These are phyloP conservation scores for Ptilorrhoa leucosticta DNA, from an alignment of 2,113 vertebrate species.

Conservation along the genomic window DNA sequence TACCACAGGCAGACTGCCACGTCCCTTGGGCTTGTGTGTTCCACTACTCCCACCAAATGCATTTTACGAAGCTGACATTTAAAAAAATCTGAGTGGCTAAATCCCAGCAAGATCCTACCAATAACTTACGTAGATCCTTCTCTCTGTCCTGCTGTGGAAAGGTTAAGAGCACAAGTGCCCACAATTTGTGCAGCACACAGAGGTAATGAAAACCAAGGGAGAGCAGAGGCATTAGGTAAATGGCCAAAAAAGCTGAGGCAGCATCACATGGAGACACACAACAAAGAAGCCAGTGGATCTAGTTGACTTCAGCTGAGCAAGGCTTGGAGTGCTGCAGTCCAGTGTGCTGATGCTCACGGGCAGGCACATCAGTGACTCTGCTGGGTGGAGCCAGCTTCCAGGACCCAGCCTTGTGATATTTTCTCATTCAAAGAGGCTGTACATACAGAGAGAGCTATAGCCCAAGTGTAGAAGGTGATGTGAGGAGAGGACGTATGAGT, in stretches of 20 bases:
- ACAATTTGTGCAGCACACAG: neutral
- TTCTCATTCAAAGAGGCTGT: neutral
- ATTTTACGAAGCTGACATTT: neutral
- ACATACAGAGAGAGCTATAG: neutral
- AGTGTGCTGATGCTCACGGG: fast-evolving
- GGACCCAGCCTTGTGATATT: neutral
- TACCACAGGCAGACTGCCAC: neutral
- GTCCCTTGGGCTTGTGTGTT: neutral
- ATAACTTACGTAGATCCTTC: neutral
- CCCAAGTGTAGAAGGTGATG: neutral
- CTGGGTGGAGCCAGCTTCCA: neutral
- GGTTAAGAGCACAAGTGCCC: neutral
- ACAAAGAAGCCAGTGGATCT: neutral
- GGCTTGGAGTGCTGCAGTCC: neutral
- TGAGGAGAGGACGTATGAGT: fast-evolving
- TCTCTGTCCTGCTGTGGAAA: neutral
- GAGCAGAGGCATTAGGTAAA: neutral
- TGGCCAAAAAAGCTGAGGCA: neutral
- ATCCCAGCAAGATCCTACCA: neutral
- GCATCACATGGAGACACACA: neutral
- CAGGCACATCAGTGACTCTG: neutral
- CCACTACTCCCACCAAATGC: neutral
- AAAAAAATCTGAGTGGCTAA: neutral
- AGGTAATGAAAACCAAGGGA: neutral
- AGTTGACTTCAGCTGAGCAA: neutral